Evolutionary conservation across 2,797 vertebrate genomes (phyloP), one percentile per base, ranked within the genome.

Genomic region (Podarcis lilfordi): DNA sequence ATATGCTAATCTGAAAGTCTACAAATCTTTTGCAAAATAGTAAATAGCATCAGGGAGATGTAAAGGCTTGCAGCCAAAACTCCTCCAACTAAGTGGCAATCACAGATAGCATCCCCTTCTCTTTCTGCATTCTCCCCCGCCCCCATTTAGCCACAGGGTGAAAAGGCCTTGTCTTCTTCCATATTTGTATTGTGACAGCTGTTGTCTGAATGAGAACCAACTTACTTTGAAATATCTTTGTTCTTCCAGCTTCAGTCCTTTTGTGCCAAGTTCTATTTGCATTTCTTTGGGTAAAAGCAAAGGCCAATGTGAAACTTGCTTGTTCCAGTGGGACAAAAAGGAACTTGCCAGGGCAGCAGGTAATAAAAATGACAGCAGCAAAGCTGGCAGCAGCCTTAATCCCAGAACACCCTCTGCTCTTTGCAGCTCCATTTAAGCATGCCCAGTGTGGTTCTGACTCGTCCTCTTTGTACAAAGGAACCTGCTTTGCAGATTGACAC

Each of bases 201-300:
- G 32, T 45, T 72, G 17, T 5, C 69, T 45, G 45, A 71, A 32
- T 66, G 35, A 61, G 40, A 80, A 13, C 4, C 69, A 88, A 27
- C 6, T 76, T 64, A 80, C 17, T 76, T 32, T 29, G 0, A 80
- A 86, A 45, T 4, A 1, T 8, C 9, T 25, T 35, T 64, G 43
- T 72, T 55, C 19, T 19, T 72, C 9, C 55, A 27, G 50, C 11
- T 23, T 23, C 40, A 0, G 0, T 2, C 29, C 0, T 0, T 0
- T 0, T 68, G 13, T 86, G 5, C 19, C 19, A 15, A 11, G 45
- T 45, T 9, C 45, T 6, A 1, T 59, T 27, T 29, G 23, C 19
- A 35, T n/a, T 79, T 29, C 76, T 80, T 78, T 71, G 79, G 37
- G 2, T 8, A 74, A 59, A 59, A 84, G 10, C 25, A 35, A 71